Base-by-base conservation (phyloP, 2,113 vertebrate species). In the Sander lucioperca region DNA sequence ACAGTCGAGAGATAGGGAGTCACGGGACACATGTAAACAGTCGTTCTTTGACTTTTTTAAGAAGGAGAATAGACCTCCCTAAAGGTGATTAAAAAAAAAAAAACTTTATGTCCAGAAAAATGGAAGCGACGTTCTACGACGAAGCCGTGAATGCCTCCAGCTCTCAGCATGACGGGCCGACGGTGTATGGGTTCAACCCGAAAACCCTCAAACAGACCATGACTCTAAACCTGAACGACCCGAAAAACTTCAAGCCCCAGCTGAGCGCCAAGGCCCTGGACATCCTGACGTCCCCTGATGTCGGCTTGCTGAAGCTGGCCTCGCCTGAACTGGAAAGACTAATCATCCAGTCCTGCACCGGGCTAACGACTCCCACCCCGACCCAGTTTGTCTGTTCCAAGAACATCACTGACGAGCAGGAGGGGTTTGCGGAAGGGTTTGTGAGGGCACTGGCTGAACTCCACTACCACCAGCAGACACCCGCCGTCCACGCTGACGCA, bases 81-180 rank as follows among this genome's bases (percentile, higher is more conserved):
- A 15, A 54, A 62, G 88, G 80, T 58, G 79, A 88, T 62, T 23
- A 1, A 18, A 8, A 30, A 58, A 58, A 15, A 27, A 4, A 0
- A 59, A 92, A 92, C 81, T 97, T 96, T 96, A 97, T 98, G 97
- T 97, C 94, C 93, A 95, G 95, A 91, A 98, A 96, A 96, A 99
- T 99, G 98, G 98, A 99, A 95, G 96, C 97, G 93, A 97, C 97
- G 77, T 99, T 99, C 93, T 99, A 99, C 89, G 97, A 99, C 85
- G 97, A 98, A 94, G 96, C 97, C 64, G 95, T 98, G 83, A 97
- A 94, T 63, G 96, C 95, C 57, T 96, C 96, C 82, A 97, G 96
- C 91, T 93, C 94, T 51, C 97, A 96, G 94, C 96, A 96, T 54
- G 96, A 97, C 81, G 96, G 94, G 75, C 33, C 89, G 76, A 91